Base-by-base conservation (phyloP, 2,888 invertebrate genomes). In the Anorthoa munda region DNA sequence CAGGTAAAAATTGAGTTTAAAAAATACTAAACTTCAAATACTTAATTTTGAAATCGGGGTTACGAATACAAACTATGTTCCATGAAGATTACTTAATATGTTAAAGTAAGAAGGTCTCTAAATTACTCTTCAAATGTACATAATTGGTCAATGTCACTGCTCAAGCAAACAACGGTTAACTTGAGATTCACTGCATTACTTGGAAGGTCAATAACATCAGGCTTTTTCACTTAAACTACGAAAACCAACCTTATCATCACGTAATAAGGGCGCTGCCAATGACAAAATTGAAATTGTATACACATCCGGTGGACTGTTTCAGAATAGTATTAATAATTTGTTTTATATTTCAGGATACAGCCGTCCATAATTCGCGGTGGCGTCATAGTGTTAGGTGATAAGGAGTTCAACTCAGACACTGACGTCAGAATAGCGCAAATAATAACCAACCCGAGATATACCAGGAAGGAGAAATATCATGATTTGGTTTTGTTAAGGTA, bases 401-500 rank as follows among this genome's bases (percentile, higher is more conserved):
- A 65, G 5, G 31, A 65, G 2, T 94, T 89, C 78, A 89, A 93
- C 72, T 79, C 84, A 0, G 86, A 91, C 0, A 91, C 93, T 0
- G 96, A 96, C 82, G 87, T 88, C 39, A 87, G 88, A 45, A 89
- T 96, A 69, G 88, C 86, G 0, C 79, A 92, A 39, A 92, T 91
- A 55, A 91, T 91, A 65, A 66, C 84, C 1, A 93, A 96, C 68
- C 96, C 96, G 0, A 79, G 88, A 2, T 96, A 95, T 81, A 91
- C 86, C 18, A 90, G 92, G 53, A 87, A 87, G 15, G 89, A 91
- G 72, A 95, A 96, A 81, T 96, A 96, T 75, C 90, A 96, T 83
- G 96, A 96, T 80, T 75, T 96, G 45, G 93, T 94, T 1, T 85
- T 96, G 13, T 60, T 96, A n/a, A 95, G 92, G 96, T 96, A 90